Base-by-base conservation (phyloP, 35 echinoderm and acorn worm genomes). In the Acanthaster planci region DNA sequence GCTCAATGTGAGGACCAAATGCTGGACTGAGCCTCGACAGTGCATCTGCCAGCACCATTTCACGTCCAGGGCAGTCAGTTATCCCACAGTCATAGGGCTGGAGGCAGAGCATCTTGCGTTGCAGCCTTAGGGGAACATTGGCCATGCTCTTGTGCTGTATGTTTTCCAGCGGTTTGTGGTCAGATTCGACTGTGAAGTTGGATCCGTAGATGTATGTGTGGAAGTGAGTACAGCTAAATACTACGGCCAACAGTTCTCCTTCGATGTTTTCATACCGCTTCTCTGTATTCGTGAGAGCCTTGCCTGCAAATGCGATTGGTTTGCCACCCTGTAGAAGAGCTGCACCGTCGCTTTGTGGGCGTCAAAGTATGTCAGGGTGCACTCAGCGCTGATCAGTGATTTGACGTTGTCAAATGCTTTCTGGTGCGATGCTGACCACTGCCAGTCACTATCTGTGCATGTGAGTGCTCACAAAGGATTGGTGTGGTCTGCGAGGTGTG, bases 111-210 rank as follows among this genome's bases (percentile, higher is more conserved):
- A 81, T 78, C 50, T 90, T 38, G n/a, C 87, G 53, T 37, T 94
- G 87, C 22, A 90, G 76, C 40, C 92, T 80, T 38, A 87, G 92
- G 31, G 92, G 87, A 37, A 79, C 57, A 12, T 87, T 86, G 40
- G 87, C 79, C 37, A 94, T 10, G 29, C 77, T 67, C 52, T 93
- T 89, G 23, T 82, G 40, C 27, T 86, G 77, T 23, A 89, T 93
- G 47, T 77, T 89, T 39, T 86, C 92, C 17, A 94, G 26, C 12
- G 58, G 84, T 72, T 92, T 88, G 30, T 92, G 90, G 81, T 92
- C 85, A 37, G 90, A 58, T 36, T 92, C 85, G 15, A 94, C 78
- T 4, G 77, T 77, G 88, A 89, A 93, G 17, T 51, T 79, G 3
- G 67, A 77, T 27, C 87, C 54, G 55, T 89, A 89, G 7, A 94